Evolutionary conservation across 2,888 invertebrate species (phyloP).

Genomic region (Apoda limacodes): DNA sequence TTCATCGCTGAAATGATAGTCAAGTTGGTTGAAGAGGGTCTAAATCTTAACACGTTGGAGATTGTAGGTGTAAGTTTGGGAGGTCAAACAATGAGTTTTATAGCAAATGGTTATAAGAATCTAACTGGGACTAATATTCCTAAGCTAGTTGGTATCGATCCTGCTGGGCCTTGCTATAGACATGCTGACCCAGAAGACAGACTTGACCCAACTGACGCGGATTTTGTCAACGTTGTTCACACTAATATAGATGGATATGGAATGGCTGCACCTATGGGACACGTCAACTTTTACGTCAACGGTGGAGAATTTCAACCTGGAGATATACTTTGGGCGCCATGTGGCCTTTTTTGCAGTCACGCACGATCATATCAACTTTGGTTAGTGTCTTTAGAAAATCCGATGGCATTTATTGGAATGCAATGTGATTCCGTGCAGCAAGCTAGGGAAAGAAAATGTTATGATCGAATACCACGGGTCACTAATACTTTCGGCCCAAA

Average conservation of each 20-base stretch:
- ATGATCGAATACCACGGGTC: conserved; percentile 22
- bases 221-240: conserved; percentile 38
- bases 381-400: conserved; percentile 24
- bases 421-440: conserved; percentile 29
- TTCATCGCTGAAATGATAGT: conserved; percentile 40
- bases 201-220: conserved; percentile 40
- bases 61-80: conserved; percentile 45
- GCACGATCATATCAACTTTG: conserved; percentile 23
- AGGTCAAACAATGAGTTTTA: conserved; percentile 41
- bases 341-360: conserved; percentile 27
- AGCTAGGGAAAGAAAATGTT: conserved; percentile 26
- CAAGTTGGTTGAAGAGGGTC: conserved; percentile 30
- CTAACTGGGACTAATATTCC: conserved; percentile 37
- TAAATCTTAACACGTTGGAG: conserved; percentile 39
- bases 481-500: conserved; percentile 26
- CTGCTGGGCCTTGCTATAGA: conserved; percentile 49
- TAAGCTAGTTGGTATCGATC: conserved; percentile 38
- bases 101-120: conserved; percentile 36
- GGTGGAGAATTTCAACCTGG: no score
- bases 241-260: conserved; percentile 50
- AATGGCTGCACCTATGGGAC: conserved; percentile 43
- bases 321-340: conserved; percentile 23
- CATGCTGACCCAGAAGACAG: conserved; percentile 36
- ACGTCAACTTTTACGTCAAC: no score
- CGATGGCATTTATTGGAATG: conserved; percentile 24